Evolutionary conservation across 2,797 vertebrate genomes (phyloP), one percentile per base, ranked within the genome.

Genomic region (Labroides dimidiatus): DNA sequence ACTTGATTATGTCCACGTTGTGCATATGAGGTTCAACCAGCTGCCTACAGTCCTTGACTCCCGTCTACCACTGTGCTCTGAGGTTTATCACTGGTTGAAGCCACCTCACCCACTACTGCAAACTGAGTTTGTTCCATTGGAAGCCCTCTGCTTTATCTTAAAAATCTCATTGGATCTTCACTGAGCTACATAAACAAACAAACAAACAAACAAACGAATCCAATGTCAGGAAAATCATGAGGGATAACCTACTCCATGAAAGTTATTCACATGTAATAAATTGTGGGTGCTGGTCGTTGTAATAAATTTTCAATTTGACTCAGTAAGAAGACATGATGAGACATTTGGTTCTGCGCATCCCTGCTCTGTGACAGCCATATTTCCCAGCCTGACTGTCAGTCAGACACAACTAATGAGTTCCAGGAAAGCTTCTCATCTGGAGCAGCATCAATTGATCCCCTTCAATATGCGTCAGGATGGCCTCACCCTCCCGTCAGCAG

Each of bases 401-500:
- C 56, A 64, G 60, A 61, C 30, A 50, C 39, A 67, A 42, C 36
- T 69, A 56, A 50, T 39, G 30, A 66, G 45, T 81, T 87, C 80
- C 72, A 74, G 69, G 55, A 89, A 88, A 50, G 50, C 51, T 45
- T 80, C 80, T 85, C 77, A 70, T 70, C 76, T 50, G 10, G 64
- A 66, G 41, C 19, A 33, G 42, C 43, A 45, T 54, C 39, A 53
- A 44, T 20, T 20, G 49, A 50, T 70, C 65, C 49, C 36, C 52
- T 45, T 67, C 63, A 72, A 75, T 53, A 24, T 78, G 81, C 80
- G 64, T 92, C 65, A 69, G 41, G 62, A 79, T 54, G 55, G 39
- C 61, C 65, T 83, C 60, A 64, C n/a, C 2, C 58, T 84, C 9
- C 5, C 82, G 83, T 88, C 84, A 79, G 81, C 77, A 72, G 66